These are phyloP conservation scores for Sinocyclocheilus maitianheensis DNA, from an alignment of 2,113 vertebrate genomes.

Conservation along the genomic window DNA sequence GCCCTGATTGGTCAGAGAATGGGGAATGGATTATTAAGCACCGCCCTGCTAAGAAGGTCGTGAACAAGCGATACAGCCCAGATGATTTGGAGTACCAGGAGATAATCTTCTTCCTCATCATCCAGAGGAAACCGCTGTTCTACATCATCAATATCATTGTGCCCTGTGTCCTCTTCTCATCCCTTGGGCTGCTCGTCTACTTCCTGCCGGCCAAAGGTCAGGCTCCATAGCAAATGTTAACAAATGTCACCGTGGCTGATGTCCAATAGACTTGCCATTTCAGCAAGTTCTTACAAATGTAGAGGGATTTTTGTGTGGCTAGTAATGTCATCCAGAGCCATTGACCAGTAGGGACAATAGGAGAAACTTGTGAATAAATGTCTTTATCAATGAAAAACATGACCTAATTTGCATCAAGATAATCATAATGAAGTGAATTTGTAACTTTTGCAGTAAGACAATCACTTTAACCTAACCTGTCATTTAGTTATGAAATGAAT, in stretches of 20 bases:
- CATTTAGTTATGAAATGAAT: background rate
- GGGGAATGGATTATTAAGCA: constrained; percentile 94
- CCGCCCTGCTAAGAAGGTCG: constrained; percentile 87
- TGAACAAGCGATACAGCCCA: constrained; percentile 74
- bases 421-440: background rate
- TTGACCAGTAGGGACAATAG: background rate
- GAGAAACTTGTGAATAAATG: background rate
- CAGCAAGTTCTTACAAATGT: background rate
- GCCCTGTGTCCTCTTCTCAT: constrained; percentile 94
- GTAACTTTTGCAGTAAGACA: background rate
- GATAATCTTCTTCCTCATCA: constrained; percentile 91
- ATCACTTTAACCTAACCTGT: background rate
- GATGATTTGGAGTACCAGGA: constrained; percentile 87
- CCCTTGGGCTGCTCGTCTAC: constrained; percentile 87
- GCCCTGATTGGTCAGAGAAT: constrained; percentile 78
- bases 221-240: background rate
- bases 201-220: constrained; percentile 92
- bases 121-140: constrained; percentile 96
- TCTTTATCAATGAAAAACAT: background rate
- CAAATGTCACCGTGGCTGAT: background rate
- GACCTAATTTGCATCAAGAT: background rate
- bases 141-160: constrained; percentile 95
- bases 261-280: background rate
- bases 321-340: background rate
- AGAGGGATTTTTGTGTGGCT: background rate